Conservation (phyloP, 2,797 vertebrate genomes). For the Semotilus atromaculatus region DNA sequence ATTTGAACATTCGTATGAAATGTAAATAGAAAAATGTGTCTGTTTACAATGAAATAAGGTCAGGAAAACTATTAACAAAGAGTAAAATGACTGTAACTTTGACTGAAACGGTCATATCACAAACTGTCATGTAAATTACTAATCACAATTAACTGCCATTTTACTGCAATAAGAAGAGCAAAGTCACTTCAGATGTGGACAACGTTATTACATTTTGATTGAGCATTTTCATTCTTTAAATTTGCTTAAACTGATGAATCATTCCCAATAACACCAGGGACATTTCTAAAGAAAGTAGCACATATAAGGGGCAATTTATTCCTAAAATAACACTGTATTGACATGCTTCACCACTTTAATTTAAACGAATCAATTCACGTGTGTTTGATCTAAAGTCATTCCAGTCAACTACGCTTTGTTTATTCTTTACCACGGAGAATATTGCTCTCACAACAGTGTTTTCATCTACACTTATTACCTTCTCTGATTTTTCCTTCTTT, state of each 20-base stretch:
- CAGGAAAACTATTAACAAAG: not conserved
- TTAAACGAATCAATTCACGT: not conserved
- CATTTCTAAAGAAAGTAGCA: not conserved
- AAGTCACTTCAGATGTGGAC: not conserved
- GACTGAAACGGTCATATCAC: not conserved
- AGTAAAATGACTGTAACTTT: not conserved
- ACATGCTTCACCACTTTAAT: not conserved
- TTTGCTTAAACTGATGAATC: not conserved
- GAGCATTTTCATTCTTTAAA: not conserved
- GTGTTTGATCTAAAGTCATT: not conserved
- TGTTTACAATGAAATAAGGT: not conserved
- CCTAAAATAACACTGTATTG: not conserved
- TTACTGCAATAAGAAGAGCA: not conserved
- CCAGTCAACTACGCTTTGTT: slow-evolving; percentile 8
- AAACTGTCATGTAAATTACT: not conserved
- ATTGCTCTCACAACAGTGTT: not conserved
- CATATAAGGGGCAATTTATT: not conserved
- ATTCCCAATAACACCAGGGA: not conserved
- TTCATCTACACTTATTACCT: slow-evolving; percentile 37
- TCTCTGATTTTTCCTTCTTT: slow-evolving; percentile 7
- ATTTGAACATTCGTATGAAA: not conserved
- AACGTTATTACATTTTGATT: not conserved
- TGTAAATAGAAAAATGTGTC: not conserved
- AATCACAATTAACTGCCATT: not conserved
- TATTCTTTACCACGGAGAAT: not conserved